Evolutionary conservation across 2,797 vertebrate species (phyloP).

Genomic region (Gorsachius magnificus): DNA sequence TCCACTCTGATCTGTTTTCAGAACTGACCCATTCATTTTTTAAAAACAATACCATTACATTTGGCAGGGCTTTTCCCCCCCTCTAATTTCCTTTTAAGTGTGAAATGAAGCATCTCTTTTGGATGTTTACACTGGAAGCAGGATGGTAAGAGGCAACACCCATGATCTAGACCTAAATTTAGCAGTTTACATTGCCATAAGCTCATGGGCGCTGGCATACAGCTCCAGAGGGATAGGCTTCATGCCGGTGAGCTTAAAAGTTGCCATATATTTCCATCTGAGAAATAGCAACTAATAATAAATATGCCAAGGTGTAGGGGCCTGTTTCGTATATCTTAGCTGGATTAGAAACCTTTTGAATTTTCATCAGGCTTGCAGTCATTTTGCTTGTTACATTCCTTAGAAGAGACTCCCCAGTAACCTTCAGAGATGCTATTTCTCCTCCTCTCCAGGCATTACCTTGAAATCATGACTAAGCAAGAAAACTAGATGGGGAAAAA

Average conservation of each 20-base stretch:
- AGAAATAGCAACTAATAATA: background rate
- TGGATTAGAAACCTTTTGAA: background rate
- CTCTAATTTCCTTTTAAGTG: background rate
- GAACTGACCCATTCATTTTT: background rate
- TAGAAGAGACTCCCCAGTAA: background rate
- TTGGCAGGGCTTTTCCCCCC: background rate
- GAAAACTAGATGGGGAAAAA: background rate
- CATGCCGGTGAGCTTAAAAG: background rate
- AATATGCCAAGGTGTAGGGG: background rate
- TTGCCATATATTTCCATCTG: background rate
- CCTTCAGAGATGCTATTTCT: constrained; percentile 4
- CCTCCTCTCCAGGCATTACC: background rate
- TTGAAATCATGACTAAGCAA: background rate
- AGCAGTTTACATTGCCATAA: background rate
- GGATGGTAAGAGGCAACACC: background rate
- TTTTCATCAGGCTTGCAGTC: constrained; percentile 22
- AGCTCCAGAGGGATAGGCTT: background rate
- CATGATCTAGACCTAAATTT: background rate
- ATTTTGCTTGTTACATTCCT: background rate
- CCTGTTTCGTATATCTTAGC: background rate
- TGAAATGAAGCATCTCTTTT: background rate
- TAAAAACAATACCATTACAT: background rate
- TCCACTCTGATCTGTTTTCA: background rate
- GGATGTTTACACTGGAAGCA: background rate
- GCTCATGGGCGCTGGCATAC: background rate